Base-by-base conservation (phyloP, 2,113 vertebrate genomes). In the Prochilodus magdalenae region DNA sequence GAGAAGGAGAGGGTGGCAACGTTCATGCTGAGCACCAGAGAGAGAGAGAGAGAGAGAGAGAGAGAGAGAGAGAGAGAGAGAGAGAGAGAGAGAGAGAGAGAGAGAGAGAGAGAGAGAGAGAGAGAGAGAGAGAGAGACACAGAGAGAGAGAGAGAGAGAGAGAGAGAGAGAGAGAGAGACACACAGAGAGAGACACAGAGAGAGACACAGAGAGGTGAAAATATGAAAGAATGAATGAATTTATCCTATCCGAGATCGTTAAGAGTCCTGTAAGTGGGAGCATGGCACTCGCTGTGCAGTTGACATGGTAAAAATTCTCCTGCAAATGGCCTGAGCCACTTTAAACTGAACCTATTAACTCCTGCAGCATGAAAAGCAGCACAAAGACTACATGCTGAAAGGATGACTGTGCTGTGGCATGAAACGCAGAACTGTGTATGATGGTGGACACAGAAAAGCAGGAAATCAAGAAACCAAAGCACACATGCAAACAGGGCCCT, bases 221-320 rank as follows among this genome's bases (percentile, higher is more conserved):
- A 40, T 27, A 47, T 47, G 4, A 16, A 84, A 53, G 78, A 63
- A 63, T 62, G n/a, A n/a, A n/a, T n/a, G n/a, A n/a, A n/a, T 36
- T 83, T 72, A 59, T 76, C 10, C 36, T 76, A 44, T 44, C 63
- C 3, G 7, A 66, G 59, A 62, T 67, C 57, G 36, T 76, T 72
- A 75, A 75, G 76, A 75, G 47, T 27, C 40, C 70, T 55, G 15
- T 75, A 53, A 82, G 77, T 78, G 51, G 57, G 62, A 60, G 20
- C 53, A 40, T 0, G 5, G 13, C 13, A n/a, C 44, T 51, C n/a
- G 4, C 57, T 59, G n/a, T 59, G 51, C 51, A 59, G 57, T 59
- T 7, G n/a, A 59, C 12, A 72, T 29, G 20, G 30, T 73, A 62
- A 79, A 62, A 53, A 81, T 26, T 72, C 75, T 78, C 70, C 26